Evolutionary conservation across 1,140 invertebrate genomes (phyloP).

Genomic region (Lasioglossum albipes): DNA sequence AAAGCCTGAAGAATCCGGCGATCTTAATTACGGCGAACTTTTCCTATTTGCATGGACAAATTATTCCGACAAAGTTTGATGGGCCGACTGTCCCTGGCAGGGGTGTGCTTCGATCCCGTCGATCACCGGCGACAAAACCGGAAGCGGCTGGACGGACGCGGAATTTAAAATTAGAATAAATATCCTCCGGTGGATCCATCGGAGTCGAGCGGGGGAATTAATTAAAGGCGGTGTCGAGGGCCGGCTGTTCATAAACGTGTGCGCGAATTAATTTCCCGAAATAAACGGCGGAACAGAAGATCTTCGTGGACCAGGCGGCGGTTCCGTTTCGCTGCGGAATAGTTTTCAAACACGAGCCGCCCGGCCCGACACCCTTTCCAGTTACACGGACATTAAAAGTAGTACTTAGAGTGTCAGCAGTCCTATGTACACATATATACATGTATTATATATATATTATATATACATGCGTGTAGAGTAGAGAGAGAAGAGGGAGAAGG

Average conservation of each 20-base stretch:
- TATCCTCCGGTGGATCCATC: neutral
- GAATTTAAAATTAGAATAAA: conserved; percentile 2
- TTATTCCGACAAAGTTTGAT: neutral
- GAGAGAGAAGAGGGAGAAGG: too few relatives aligned
- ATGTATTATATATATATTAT: too few relatives aligned
- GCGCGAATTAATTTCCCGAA: conserved; percentile 29
- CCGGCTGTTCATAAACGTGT: conserved; percentile 1
- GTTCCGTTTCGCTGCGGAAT: conserved; percentile 36
- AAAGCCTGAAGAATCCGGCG: too few relatives aligned
- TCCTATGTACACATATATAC: conserved; percentile 14
- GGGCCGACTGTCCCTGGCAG: neutral
- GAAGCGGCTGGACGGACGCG: neutral
- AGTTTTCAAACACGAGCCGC: conserved; percentile 32
- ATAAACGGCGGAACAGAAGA: conserved; percentile 24
- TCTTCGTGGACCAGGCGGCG: conserved; percentile 2
- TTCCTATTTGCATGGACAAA: neutral
- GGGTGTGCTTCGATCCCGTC: neutral
- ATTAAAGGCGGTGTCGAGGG: neutral
- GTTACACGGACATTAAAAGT: conserved; percentile 47
- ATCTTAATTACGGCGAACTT: too few relatives aligned
- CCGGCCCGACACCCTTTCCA: conserved; percentile 21
- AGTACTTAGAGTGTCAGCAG: conserved; percentile 39
- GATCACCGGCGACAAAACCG: neutral
- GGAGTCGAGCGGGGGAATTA: neutral
- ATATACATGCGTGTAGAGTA: neutral